These are phyloP conservation scores for Drosophila subsilvestris DNA, from an alignment of 2,888 invertebrate species.

Conservation along the genomic window DNA sequence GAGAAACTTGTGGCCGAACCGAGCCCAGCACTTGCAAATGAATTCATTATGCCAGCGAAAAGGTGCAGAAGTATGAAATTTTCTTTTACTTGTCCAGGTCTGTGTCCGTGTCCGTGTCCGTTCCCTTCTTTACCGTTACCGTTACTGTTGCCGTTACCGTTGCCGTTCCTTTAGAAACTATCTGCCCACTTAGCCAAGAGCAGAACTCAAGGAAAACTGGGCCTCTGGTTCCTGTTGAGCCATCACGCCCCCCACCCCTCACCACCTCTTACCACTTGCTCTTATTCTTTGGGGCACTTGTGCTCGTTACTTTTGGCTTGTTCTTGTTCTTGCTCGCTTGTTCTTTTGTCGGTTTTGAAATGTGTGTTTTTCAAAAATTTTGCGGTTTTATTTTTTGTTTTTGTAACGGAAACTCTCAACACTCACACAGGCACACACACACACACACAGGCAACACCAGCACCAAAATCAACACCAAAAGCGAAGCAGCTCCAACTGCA, in stretches of 20 bases:
- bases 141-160: background rate
- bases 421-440: constrained; percentile 50
- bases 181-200: constrained; percentile 46
- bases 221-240: constrained; percentile 46
- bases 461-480: background rate
- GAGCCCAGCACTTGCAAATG: constrained; percentile 57
- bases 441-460: constrained; percentile 15
- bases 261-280: constrained; percentile 10
- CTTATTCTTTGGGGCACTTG: constrained; percentile 50
- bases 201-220: constrained; percentile 30
- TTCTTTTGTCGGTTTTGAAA: constrained; percentile 62
- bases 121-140: constrained; percentile 1
- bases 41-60: constrained; percentile 63
- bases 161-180: constrained; percentile 45
- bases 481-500: background rate
- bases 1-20: constrained; percentile 50
- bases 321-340: constrained; percentile 65
- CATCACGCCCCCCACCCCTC: constrained; percentile 15
- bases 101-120: constrained; percentile 7
- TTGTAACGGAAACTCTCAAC: constrained; percentile 69
- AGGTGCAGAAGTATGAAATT: constrained; percentile 39
- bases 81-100: constrained; percentile 54
- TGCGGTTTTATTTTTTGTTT: constrained; percentile 54
- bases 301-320: constrained; percentile 68
- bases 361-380: constrained; percentile 59